Conservation (phyloP, 2,888 invertebrate genomes). For the Venusia cambrica region DNA sequence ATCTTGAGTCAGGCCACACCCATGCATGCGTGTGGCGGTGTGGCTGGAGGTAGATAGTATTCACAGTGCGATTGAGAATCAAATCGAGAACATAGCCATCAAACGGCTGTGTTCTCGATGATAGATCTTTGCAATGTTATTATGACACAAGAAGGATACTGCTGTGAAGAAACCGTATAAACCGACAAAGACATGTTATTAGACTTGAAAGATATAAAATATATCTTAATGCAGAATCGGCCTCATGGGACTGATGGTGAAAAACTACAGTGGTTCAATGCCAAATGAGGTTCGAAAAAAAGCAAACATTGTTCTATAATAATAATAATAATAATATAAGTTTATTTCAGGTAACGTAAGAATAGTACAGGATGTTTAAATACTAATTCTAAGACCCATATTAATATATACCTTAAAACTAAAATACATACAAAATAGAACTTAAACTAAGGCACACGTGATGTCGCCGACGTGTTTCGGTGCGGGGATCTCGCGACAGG, state of each 20-base stretch:
- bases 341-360: too few species aligned
- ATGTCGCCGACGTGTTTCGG: too few species aligned
- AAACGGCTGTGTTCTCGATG: conserved; percentile 8
- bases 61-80: conserved; percentile 9
- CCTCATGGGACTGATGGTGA: conserved; percentile 2
- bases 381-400: too few species aligned
- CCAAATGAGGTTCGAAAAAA: conserved; percentile 7
- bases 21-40: too few species aligned
- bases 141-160: conserved; percentile 4
- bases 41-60: conserved; percentile 13
- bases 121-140: conserved; percentile 11
- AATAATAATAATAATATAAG: too few species aligned
- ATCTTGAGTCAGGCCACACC: too few species aligned
- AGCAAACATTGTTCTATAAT: conserved; percentile 4
- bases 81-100: too few species aligned
- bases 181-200: conserved; percentile 6
- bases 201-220: conserved; percentile 5
- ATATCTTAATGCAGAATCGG: neutral
- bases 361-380: too few species aligned
- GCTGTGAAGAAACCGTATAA: conserved; percentile 5
- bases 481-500: too few species aligned
- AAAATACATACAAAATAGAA: too few species aligned
- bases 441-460: too few species aligned
- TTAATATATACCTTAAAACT: too few species aligned
- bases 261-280: conserved; percentile 6